Conservation (phyloP, 30 jellyfish, hydroid and myxozoan species). For the Calvadosia cruxmelitensis region DNA sequence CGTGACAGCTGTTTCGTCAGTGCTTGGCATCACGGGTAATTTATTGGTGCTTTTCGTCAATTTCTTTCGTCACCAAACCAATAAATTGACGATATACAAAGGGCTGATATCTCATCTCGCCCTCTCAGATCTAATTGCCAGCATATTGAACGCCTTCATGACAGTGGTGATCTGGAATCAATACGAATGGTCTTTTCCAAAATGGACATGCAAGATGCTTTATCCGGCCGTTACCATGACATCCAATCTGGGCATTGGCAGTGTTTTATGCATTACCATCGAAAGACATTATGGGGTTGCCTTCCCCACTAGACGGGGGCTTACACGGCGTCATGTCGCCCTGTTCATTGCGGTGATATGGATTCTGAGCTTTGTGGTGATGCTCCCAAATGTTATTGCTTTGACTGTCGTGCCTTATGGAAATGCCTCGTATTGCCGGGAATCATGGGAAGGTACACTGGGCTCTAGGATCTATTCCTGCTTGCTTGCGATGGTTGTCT, state of each 20-base stretch:
- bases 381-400: neutral
- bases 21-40: neutral
- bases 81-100: neutral
- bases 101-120: neutral
- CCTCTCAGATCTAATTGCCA: neutral
- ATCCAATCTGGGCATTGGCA: neutral
- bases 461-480: neutral
- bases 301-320: neutral
- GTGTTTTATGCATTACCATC: neutral
- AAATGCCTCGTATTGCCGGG: neutral
- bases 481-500: neutral
- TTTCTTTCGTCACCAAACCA: neutral
- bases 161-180: neutral
- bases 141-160: neutral
- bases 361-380: neutral
- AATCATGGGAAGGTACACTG: neutral
- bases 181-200: neutral
- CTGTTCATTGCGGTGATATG: neutral
- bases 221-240: neutral
- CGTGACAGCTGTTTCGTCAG: neutral
- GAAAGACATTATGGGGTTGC: neutral
- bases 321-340: neutral
- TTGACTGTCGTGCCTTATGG: neutral
- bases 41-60: neutral
- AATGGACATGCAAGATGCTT: neutral